Evolutionary conservation across 2,113 vertebrate genomes (phyloP), one percentile per base, ranked within the genome.

Genomic region (Epinephelus cyanopodus): DNA sequence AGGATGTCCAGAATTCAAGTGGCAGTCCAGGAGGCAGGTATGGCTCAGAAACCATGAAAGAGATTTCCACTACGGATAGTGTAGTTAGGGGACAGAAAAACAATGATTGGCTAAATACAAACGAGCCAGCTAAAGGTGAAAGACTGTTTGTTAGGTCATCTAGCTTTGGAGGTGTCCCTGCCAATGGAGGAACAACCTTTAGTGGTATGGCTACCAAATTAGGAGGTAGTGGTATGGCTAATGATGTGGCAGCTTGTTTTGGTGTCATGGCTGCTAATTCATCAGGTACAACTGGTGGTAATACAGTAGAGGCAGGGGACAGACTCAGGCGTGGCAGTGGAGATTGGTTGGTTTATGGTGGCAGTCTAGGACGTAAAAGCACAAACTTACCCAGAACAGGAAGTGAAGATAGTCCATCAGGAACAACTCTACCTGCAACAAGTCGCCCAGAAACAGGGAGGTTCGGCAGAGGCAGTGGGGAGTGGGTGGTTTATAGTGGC

Each of bases 361-460:
- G 53, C 1, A 62, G 52, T 54, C 33, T 58, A 12, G 78, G 68
- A 19, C 17, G 7, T 12, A 33, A 1, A 14, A 52, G 54, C n/a
- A 56, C 5, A 6, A 63, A 10, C 18, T 48, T 42, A 48, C 8
- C 50, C 17, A 52, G 54, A 0, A 53, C 45, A 54, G 53, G 33
- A 5, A 67, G 17, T 12, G 6, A 75, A 17, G 61, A 52, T 0
- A 39, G 2, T 9, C 23, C 0, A 5, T 21, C 62, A 25, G 47
- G 11, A 12, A 5, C 63, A 17, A 25, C 5, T 12, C 21, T 63
- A 11, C 48, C 48, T 6, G 5, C 37, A 57, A 14, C 78, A 45
- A 57, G 54, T 45, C 33, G 0, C 11, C n/a, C 74, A 74, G 54
- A 67, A 62, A 65, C 48, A 3, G 75, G 71, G 9, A 54, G 70